These are phyloP conservation scores for Genyomyrus donnyi DNA, from an alignment of 2,113 vertebrate genomes.

Conservation along the genomic window DNA sequence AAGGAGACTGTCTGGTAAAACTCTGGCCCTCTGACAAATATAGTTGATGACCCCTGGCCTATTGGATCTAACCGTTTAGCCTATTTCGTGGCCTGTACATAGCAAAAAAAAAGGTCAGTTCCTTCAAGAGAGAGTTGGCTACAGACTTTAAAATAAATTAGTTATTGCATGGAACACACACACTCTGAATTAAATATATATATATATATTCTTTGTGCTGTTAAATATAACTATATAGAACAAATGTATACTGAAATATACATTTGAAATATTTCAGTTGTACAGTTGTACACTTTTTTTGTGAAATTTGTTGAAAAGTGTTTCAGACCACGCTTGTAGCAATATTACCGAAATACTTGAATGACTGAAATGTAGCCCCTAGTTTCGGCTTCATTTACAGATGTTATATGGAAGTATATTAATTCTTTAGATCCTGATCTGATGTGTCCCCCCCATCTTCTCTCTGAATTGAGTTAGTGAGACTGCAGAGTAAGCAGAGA, in stretches of 20 bases:
- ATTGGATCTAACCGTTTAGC: background rate
- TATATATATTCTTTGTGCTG: background rate
- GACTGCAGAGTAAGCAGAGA: background rate
- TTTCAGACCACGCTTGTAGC: background rate
- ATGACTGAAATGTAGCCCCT: background rate
- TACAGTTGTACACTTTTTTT: background rate
- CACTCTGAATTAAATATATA: background rate
- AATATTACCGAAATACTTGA: background rate
- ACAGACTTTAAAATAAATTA: background rate
- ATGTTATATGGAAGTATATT: background rate
- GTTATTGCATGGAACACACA: background rate
- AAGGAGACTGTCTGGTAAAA: too few species aligned
- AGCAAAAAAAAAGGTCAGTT: background rate
- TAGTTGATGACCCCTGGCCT: background rate
- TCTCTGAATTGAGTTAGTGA: background rate
- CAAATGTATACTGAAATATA: background rate
- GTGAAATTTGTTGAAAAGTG: background rate
- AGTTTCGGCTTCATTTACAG: background rate
- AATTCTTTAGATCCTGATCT: background rate
- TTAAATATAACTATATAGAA: background rate
- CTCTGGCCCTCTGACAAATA: too few species aligned
- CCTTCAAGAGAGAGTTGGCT: background rate
- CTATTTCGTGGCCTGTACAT: background rate
- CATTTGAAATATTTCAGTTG: background rate
- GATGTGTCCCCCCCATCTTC: background rate